A percentile compares a stretch with the other conserved stretches of the same genome.
These are phyloP conservation scores for Python bivittatus DNA, from an alignment of 2,113 vertebrate species.

Conservation along the genomic window DNA sequence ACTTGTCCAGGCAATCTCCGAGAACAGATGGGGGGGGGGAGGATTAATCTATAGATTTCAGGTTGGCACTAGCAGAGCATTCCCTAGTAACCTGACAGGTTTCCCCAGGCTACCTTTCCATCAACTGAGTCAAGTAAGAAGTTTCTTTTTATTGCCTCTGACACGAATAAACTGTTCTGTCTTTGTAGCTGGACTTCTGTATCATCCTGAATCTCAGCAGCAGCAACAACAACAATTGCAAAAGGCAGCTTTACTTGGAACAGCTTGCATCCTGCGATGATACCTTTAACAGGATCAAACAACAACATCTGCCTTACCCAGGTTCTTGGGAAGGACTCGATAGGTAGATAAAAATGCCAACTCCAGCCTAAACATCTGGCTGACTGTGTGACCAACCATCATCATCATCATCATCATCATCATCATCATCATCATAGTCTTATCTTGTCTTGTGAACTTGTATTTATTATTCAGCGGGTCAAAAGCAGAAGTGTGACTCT, in stretches of 20 bases:
- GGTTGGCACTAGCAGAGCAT: neutral
- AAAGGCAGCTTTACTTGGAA: no score
- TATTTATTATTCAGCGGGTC: neutral
- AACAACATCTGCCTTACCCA: no score
- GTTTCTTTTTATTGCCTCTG: neutral
- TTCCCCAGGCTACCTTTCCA: neutral
- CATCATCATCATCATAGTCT: neutral
- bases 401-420: no score
- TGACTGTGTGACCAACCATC: no score
- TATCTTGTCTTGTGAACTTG: neutral
- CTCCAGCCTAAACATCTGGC: no score
- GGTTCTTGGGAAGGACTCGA: no score
- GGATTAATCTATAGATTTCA: neutral
- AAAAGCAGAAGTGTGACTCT: neutral
- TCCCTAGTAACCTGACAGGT: accelerated
- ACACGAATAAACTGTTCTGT: neutral
- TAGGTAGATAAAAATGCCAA: no score
- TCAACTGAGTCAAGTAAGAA: neutral
- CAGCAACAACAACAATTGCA: neutral
- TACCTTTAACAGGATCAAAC: no score
- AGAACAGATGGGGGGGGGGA: no score
- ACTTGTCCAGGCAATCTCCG: no score
- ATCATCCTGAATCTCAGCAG: neutral
- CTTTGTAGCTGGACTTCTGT: neutral
- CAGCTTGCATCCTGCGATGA: no score